Conservation (phyloP, 2,888 invertebrate genomes). For the Anthrax anthrax region DNA sequence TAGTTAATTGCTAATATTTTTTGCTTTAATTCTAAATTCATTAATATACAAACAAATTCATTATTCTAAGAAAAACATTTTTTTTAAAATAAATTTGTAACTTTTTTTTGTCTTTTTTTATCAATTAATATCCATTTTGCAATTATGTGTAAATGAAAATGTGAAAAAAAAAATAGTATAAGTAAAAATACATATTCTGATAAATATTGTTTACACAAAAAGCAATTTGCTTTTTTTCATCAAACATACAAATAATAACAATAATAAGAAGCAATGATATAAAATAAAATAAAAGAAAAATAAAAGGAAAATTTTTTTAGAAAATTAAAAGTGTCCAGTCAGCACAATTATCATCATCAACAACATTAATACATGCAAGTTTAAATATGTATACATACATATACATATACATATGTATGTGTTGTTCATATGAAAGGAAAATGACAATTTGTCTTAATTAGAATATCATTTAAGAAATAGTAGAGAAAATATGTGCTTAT, state of each 20-base stretch:
- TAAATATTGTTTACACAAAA: conserved; percentile 6
- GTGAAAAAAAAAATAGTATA: background rate
- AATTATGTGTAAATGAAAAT: background rate
- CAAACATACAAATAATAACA: conserved; percentile 6
- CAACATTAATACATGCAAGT: background rate
- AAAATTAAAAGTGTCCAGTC: background rate
- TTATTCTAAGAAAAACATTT: too few species aligned
- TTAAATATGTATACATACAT: background rate
- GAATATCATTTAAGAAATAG: too few species aligned
- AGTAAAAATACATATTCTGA: background rate
- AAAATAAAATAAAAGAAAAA: background rate
- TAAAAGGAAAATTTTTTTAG: background rate
- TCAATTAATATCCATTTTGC: too few species aligned
- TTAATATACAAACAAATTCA: too few species aligned
- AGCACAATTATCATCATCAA: background rate
- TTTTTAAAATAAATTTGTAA: too few species aligned
- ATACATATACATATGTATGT: too few species aligned
- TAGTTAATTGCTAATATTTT: too few species aligned
- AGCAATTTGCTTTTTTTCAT: conserved; percentile 10
- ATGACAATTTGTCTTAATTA: too few species aligned
- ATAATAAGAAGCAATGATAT: background rate
- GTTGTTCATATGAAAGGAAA: too few species aligned
- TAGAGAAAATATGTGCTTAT: too few species aligned
- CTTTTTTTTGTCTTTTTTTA: too few species aligned
- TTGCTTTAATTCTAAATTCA: too few species aligned